A percentile compares a stretch with the other conserved stretches of the same genome.
phyloP scores from a whole-genome alignment of 2,797 vertebrate species.

The Octomys mimax region DNA sequence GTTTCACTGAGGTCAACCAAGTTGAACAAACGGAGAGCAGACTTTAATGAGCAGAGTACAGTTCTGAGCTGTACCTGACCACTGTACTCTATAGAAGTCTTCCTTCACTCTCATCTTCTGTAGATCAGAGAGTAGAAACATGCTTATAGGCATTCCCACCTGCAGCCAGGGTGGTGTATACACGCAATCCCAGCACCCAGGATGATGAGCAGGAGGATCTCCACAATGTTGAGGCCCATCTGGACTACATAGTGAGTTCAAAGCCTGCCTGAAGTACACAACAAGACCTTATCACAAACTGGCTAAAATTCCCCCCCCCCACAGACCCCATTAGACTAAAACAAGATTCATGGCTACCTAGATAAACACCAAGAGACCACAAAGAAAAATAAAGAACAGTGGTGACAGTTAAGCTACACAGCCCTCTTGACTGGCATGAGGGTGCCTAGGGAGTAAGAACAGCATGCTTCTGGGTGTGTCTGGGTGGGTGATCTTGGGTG shows the following conservation, averaged over 20 bases:
- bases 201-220: background rate
- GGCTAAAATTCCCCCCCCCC: too few species aligned
- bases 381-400: background rate
- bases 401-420: background rate
- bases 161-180: background rate
- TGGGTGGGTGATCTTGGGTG: background rate
- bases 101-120: background rate
- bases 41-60: background rate
- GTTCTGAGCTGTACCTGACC: background rate
- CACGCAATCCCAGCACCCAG: background rate
- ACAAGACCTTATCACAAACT: background rate
- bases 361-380: background rate
- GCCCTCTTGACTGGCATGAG: background rate
- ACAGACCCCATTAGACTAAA: background rate
- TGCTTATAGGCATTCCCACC: too few species aligned
- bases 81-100: background rate
- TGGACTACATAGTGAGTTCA: background rate
- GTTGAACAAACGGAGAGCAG: background rate
- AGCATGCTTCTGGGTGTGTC: background rate
- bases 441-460: background rate
- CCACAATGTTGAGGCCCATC: background rate
- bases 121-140: background rate
- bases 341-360: background rate
- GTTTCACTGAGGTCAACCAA: background rate
- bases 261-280: background rate